Conservation (phyloP, 2,113 vertebrate genomes). For the Formicarius rufipectus region DNA sequence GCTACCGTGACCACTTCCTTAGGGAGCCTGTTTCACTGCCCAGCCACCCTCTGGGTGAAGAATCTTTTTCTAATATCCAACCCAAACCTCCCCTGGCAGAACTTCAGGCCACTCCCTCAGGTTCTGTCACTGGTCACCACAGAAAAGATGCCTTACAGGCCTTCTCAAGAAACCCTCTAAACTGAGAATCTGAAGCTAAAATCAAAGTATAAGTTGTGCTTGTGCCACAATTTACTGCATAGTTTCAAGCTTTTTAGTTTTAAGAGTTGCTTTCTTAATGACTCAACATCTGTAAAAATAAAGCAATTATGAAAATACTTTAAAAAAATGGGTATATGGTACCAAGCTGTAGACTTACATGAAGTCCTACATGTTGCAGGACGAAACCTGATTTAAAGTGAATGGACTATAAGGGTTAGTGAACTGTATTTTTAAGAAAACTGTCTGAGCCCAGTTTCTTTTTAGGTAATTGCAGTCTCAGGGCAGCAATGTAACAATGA, state of each 20-base stretch:
- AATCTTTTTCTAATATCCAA: neutral
- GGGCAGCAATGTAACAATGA: neutral
- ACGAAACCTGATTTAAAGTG: neutral
- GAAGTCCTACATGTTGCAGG: neutral
- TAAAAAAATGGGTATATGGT: neutral
- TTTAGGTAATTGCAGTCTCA: neutral
- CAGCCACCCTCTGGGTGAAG: neutral
- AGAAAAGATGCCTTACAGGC: neutral
- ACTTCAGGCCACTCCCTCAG: neutral
- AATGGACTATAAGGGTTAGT: fast-evolving
- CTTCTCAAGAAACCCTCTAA: neutral
- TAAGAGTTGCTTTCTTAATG: neutral
- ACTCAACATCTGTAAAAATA: neutral
- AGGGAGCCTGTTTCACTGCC: neutral
- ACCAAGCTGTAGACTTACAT: neutral
- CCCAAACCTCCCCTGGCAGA: neutral
- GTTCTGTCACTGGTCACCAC: neutral
- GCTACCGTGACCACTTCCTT: neutral
- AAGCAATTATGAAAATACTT: neutral
- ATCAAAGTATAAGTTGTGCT: neutral
- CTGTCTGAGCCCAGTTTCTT: neutral
- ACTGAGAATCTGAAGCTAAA: neutral
- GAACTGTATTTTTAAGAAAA: neutral
- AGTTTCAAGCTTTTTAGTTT: neutral
- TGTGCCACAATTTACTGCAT: neutral